A percentile compares a stretch with the other conserved stretches of the same genome.
phyloP scores from a whole-genome alignment of 2,888 invertebrate genomes.

The Trissolcus japonicus region DNA sequence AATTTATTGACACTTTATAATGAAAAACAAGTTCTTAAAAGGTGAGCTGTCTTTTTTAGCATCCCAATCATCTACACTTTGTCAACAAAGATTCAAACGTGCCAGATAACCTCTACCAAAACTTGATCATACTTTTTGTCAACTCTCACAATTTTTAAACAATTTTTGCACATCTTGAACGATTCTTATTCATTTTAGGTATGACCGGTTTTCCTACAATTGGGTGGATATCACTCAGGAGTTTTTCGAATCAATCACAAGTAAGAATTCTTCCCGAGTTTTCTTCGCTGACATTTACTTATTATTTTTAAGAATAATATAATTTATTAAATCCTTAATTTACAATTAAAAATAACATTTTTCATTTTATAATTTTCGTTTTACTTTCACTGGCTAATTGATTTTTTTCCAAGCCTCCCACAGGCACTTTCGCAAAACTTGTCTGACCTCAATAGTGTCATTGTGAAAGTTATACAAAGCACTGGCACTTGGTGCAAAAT shows the following conservation, averaged over 20 bases:
- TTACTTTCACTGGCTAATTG: no score
- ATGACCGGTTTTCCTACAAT: slow-evolving; percentile 78
- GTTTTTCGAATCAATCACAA: slow-evolving; percentile 81
- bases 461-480: no score
- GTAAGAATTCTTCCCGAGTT: slow-evolving; percentile 68
- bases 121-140: background rate
- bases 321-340: no score
- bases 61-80: background rate
- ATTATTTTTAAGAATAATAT: no score
- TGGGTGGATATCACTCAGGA: slow-evolving; percentile 84
- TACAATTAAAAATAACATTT: no score
- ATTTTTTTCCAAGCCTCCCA: no score
- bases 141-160: slow-evolving; percentile 1
- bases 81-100: background rate
- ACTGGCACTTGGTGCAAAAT: no score
- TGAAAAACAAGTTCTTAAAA: background rate
- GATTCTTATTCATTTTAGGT: slow-evolving; percentile 60
- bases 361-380: no score
- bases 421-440: no score
- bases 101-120: slow-evolving; percentile 2
- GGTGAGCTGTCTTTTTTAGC: background rate
- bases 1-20: slow-evolving; percentile 17
- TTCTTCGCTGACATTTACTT: background rate
- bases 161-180: slow-evolving; percentile 1
- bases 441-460: no score